Percentiles rank a stretch among this genome's conserved stretches.
These are phyloP conservation scores for Esox lucius DNA, from an alignment of 2,797 vertebrate species.

Conservation along the genomic window DNA sequence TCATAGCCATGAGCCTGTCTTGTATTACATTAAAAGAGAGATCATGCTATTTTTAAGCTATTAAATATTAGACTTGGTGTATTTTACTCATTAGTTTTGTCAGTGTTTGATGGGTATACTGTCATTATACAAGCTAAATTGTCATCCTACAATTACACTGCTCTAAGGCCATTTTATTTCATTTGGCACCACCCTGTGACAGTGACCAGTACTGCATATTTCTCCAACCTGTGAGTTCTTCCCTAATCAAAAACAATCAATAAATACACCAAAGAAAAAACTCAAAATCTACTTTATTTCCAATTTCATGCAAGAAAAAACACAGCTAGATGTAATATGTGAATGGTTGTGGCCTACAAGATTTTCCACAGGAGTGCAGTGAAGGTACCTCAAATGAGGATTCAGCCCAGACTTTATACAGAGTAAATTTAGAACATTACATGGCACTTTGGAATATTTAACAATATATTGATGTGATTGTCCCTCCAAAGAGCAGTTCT, in stretches of 20 bases:
- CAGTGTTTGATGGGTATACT: not conserved
- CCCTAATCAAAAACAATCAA: not conserved
- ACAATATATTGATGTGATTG: not conserved
- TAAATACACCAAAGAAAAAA: not conserved
- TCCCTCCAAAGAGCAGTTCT: not conserved
- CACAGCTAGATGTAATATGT: conserved; percentile 14
- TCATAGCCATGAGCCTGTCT: not conserved
- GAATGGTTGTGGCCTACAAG: conserved; percentile 30
- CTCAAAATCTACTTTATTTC: conserved; percentile 55
- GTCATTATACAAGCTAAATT: not conserved
- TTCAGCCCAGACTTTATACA: too few species aligned
- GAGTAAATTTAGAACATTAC: not conserved
- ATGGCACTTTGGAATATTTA: conserved; percentile 3
- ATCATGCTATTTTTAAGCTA: not conserved
- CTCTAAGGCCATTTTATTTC: not conserved
- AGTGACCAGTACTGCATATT: conserved; percentile 28
- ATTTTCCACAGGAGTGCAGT: not conserved
- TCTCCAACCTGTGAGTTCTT: not conserved
- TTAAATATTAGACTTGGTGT: not conserved
- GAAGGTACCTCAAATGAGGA: not conserved
- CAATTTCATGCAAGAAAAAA: conserved; percentile 55
- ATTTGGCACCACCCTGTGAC: conserved; percentile 39
- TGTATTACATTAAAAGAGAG: not conserved
- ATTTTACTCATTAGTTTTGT: not conserved
- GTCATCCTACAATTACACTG: not conserved